Evolutionary conservation across 2,888 invertebrate genomes (phyloP).

Genomic region (Acronicta psi): DNA sequence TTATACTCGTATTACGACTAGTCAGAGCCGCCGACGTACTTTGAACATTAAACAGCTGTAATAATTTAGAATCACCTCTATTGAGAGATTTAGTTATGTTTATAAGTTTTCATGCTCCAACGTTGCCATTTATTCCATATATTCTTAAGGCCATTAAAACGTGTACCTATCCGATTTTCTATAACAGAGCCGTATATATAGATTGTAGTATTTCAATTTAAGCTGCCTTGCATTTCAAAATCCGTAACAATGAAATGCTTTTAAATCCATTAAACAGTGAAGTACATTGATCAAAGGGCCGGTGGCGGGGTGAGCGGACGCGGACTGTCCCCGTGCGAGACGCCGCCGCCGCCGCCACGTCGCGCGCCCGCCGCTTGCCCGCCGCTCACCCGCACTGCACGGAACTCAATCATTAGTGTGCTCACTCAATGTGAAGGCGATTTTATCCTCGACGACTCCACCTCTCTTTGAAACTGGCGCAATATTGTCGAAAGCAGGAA

Average conservation of each 20-base stretch:
- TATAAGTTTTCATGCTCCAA: constrained; percentile 8
- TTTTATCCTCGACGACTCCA: constrained; percentile 81
- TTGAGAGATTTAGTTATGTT: constrained; percentile 27
- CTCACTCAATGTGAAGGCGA: constrained; percentile 87
- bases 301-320: constrained; percentile 57
- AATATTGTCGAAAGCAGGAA: constrained; percentile 88
- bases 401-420: constrained; percentile 89
- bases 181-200: constrained; percentile 3
- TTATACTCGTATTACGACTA: constrained; percentile 52
- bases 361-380: constrained; percentile 47
- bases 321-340: constrained; percentile 57
- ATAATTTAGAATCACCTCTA: constrained; percentile 47
- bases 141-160: constrained; percentile 7
- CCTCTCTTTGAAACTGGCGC: constrained; percentile 85
- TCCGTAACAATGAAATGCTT: constrained; percentile 77
- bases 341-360: constrained; percentile 50
- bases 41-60: constrained; percentile 58
- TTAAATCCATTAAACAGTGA: constrained; percentile 78
- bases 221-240: constrained; percentile 60
- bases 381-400: constrained; percentile 68
- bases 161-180: constrained; percentile 5
- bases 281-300: constrained; percentile 79
- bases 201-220: constrained; percentile 40
- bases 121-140: constrained; percentile 15
- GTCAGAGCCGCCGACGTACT: constrained; percentile 48